Conservation (phyloP, 2,113 vertebrate genomes). For the Indicator maculatus region DNA sequence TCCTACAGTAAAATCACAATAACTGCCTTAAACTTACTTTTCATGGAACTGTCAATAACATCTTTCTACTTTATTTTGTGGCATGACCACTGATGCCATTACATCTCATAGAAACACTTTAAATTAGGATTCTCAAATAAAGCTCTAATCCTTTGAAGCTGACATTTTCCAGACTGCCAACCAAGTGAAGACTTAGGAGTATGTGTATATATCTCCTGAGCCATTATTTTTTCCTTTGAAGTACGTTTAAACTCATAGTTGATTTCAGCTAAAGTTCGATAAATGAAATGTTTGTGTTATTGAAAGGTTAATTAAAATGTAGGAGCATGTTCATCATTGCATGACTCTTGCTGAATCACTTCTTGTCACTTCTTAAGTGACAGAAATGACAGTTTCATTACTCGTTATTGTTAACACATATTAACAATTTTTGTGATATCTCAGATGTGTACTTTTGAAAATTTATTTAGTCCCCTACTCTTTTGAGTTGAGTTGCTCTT, state of each 20-base stretch:
- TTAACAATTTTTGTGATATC: no score
- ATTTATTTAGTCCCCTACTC: not conserved
- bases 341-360: not conserved
- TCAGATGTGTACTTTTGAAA: not conserved
- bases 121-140: constrained; percentile 51
- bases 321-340: not conserved
- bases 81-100: not conserved
- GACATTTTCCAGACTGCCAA: constrained; percentile 36
- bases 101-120: constrained; percentile 1
- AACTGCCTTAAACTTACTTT: constrained; percentile 28
- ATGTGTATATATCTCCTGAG: not conserved
- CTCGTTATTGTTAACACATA: not conserved
- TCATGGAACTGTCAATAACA: constrained; percentile 63
- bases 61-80: constrained; percentile 58
- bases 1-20: not conserved
- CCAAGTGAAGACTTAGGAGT: not conserved
- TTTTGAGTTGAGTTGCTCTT: not conserved
- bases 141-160: constrained; percentile 35
- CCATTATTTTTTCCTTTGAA: constrained; percentile 2
- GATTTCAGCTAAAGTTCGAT: not conserved
- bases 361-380: not conserved
- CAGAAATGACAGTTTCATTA: not conserved
- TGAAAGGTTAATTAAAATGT: constrained; percentile 32
- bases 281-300: not conserved
- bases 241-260: not conserved